These are phyloP conservation scores for Hestina assimilis DNA, from an alignment of 1,140 invertebrate species.

Conservation along the genomic window DNA sequence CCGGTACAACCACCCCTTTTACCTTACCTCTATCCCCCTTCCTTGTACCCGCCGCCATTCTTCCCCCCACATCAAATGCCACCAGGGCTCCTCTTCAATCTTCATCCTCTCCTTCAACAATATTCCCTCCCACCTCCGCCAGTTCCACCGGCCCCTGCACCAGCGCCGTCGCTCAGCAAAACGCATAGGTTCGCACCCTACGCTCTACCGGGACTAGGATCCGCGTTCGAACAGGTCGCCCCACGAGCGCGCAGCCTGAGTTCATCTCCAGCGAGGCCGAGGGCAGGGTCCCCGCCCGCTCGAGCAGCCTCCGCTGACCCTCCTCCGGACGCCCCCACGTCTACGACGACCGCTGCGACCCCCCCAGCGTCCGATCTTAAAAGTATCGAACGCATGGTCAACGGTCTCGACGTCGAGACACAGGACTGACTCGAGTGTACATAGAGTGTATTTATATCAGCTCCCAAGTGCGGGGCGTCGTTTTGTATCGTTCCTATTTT, in stretches of 20 bases:
- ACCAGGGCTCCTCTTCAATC: slow-evolving; percentile 89
- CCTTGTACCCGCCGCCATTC: slow-evolving; percentile 87
- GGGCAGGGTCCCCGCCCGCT: slow-evolving; percentile 80
- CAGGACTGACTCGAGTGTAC: slow-evolving; percentile 73
- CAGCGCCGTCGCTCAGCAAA: slow-evolving; percentile 77
- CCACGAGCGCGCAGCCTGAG: slow-evolving; percentile 83
- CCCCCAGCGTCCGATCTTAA: slow-evolving; percentile 88
- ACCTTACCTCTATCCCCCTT: slow-evolving; percentile 93
- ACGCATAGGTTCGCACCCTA: slow-evolving; percentile 92
- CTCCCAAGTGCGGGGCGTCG: slow-evolving; percentile 41
- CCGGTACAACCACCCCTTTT: slow-evolving; percentile 92
- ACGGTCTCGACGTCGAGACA: slow-evolving; percentile 90
- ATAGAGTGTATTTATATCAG: slow-evolving; percentile 72
- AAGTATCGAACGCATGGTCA: slow-evolving; percentile 98
- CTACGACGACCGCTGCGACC: slow-evolving; percentile 45
- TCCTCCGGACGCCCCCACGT: slow-evolving; percentile 72
- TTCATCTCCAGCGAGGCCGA: slow-evolving; percentile 82
- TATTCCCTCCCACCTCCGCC: slow-evolving; percentile 77
- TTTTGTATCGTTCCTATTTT: slow-evolving; percentile 78
- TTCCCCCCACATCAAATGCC: slow-evolving; percentile 83
- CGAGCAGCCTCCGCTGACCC: slow-evolving; percentile 74
- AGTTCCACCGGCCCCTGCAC: slow-evolving; percentile 54
- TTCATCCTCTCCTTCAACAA: slow-evolving; percentile 84
- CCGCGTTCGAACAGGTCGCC: slow-evolving; percentile 91
- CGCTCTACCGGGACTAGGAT: slow-evolving; percentile 85